Evolutionary conservation across 2,113 vertebrate species (phyloP), one percentile per base, ranked within the genome.

Genomic region (Sceloporus undulatus): DNA sequence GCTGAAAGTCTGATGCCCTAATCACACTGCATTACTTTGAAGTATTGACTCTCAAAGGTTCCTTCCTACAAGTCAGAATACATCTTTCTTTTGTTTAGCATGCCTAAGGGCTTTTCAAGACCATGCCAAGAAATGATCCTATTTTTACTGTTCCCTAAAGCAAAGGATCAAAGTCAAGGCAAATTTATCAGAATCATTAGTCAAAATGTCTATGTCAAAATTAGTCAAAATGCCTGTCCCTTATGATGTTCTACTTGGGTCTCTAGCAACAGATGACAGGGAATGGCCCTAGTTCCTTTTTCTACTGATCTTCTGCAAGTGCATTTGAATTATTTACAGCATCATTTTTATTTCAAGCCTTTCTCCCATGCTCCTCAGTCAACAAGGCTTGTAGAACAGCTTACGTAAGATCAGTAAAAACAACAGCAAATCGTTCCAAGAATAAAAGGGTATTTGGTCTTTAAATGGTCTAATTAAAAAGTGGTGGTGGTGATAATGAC

Each of bases 31-130:
- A 79, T 73, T 4, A 74, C 11, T 5, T 86, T 85, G 80, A 92
- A 86, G 84, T 68, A 88, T 79, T 68, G 87, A 90, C 59, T 9
- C 13, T 89, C 56, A n/a, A 74, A 90, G 85, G 56, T 3, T 78
- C 76, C 29, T 80, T 59, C 16, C n/a, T 59, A 18, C 54, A 80
- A 21, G 29, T 80, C 21, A n/a, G 2, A 34, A 79, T n/a, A 21
- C 18, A n/a, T 62, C 29, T 29, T 54, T 59, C 19, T 62, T 80
- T n/a, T 80, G n/a, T 80, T n/a, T 80, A 34, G n/a, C 27, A 65
- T 34, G 48, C 19, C n/a, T 59, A 21, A 80, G 3, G n/a, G 79
- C 1, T 54, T 38, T 34, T 19, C 54, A 80, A 62, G 56, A 38
- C 59, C 34, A 59, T 11, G 19, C 40, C 65, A 38, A 21, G 21